Evolutionary conservation across 92 coral and sea anemone genomes (phyloP).

Genomic region (Palythoa heliodiscus): DNA sequence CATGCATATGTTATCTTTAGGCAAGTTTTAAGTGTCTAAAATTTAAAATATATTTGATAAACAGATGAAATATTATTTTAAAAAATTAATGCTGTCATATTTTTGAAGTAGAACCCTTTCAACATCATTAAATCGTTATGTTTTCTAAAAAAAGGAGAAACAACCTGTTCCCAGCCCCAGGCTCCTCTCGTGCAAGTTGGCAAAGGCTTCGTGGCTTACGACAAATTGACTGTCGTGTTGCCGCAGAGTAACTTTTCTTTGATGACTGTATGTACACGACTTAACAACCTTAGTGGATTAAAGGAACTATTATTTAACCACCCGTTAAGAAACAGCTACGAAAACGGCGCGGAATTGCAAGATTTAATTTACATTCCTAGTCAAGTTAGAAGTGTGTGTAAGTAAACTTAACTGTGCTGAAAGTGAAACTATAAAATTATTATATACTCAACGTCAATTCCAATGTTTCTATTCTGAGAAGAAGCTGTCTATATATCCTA

Average conservation of each 20-base stretch:
- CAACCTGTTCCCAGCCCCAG: slow-evolving; percentile 8
- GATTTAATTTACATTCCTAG: neutral
- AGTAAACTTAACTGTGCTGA: neutral
- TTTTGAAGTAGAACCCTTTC: neutral
- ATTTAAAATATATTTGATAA: neutral
- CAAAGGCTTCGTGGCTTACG: neutral
- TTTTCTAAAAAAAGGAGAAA: neutral
- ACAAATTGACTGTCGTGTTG: neutral
- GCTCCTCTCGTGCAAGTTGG: neutral
- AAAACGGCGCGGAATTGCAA: neutral
- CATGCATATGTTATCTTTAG: neutral
- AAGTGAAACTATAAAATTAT: neutral
- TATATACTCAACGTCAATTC: neutral
- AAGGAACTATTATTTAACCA: neutral
- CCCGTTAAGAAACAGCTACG: neutral
- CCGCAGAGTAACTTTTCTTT: neutral
- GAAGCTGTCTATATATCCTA: too few species aligned
- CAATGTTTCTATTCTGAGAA: neutral
- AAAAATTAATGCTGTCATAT: neutral
- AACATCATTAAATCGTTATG: neutral
- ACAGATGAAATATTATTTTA: neutral
- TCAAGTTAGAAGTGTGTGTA: neutral
- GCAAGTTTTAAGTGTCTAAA: neutral
- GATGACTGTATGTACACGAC: neutral
- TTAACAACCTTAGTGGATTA: neutral